Base-by-base conservation (phyloP, 2,797 vertebrate genomes). In the Synaphobranchus kaupii region DNA sequence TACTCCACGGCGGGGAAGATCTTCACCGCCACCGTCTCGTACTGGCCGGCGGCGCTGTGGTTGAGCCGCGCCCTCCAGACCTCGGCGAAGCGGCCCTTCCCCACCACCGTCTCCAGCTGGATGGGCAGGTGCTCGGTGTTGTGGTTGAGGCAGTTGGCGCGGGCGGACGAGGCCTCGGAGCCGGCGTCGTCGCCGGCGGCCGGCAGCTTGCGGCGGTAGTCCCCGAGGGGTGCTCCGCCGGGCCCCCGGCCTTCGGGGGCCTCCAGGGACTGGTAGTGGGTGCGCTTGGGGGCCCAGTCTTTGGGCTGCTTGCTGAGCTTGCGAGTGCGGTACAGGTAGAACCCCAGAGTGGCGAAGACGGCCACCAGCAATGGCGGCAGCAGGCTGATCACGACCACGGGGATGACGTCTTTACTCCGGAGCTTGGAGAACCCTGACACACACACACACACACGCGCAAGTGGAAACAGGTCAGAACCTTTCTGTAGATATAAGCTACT, bases 41-140 rank as follows among this genome's bases (percentile, higher is more conserved):
- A 96, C 84, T 95, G 95, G 0, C 90, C 92, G 50, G 84, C 90
- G 84, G 93, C 91, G 0, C 90, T 92, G 76, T 95, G 95, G 89
- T 96, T 96, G 81, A 97, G 94, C 63, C 95, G 94, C 3, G 95
- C 97, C 90, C 94, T 93, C 97, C 97, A 98, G 48, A 98, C 97
- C 86, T 97, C 97, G 0, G 97, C 97, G 0, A 97, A 98, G 84
- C 97, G 96, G 0, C 97, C 97, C 68, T 97, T 98, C 66, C 97
- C 97, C 87, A 98, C 96, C 88, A 97, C 91, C 0, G 93, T 95
- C 0, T 98, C 97, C 90, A 98, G 93, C 91, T 97, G 96, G 47
- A 98, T 96, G 83, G 97, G 96, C 81, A 98, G 95, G 48, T 94
- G 94, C 86, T 97, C 97, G 0, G 92, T 44, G 76, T 90, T 92